These are phyloP conservation scores for Orchesella flavescens DNA, from an alignment of 2,888 invertebrate species.

Conservation along the genomic window DNA sequence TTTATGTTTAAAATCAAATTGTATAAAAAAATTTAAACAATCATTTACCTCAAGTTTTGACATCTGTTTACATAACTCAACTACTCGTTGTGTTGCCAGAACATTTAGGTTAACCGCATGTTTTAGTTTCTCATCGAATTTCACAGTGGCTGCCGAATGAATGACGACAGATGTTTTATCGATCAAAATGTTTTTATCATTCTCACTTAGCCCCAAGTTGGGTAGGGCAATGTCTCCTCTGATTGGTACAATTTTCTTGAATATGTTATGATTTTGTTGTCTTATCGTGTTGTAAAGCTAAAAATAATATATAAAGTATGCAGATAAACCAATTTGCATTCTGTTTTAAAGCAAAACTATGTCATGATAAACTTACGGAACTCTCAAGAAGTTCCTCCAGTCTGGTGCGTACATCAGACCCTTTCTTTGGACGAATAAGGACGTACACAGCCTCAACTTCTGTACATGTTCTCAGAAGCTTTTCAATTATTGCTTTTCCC, in stretches of 20 bases:
- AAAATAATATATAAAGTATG: background rate
- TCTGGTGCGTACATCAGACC: slow-evolving; percentile 84
- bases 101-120: slow-evolving; percentile 96
- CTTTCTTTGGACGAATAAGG: slow-evolving; percentile 89
- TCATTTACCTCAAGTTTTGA: slow-evolving; percentile 87
- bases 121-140: slow-evolving; percentile 97
- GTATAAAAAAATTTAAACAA: background rate
- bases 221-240: slow-evolving; percentile 89
- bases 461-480: slow-evolving; percentile 89
- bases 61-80: slow-evolving; percentile 94
- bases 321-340: too few relatives aligned
- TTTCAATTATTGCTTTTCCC: slow-evolving; percentile 94
- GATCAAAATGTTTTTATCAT: slow-evolving; percentile 83
- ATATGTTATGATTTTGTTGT: slow-evolving; percentile 79
- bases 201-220: slow-evolving; percentile 85
- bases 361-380: too few relatives aligned
- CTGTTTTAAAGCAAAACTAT: too few relatives aligned
- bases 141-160: slow-evolving; percentile 98
- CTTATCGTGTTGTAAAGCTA: slow-evolving; percentile 86
- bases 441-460: slow-evolving; percentile 85
- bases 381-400: slow-evolving; percentile 87
- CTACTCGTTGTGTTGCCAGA: slow-evolving; percentile 91
- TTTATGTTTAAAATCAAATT: too few relatives aligned
- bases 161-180: slow-evolving; percentile 89
- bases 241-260: slow-evolving; percentile 83